Evolutionary conservation across 1,140 invertebrate genomes (phyloP), one percentile per base, ranked within the genome.

Genomic region (Kradibia gibbosae): DNA sequence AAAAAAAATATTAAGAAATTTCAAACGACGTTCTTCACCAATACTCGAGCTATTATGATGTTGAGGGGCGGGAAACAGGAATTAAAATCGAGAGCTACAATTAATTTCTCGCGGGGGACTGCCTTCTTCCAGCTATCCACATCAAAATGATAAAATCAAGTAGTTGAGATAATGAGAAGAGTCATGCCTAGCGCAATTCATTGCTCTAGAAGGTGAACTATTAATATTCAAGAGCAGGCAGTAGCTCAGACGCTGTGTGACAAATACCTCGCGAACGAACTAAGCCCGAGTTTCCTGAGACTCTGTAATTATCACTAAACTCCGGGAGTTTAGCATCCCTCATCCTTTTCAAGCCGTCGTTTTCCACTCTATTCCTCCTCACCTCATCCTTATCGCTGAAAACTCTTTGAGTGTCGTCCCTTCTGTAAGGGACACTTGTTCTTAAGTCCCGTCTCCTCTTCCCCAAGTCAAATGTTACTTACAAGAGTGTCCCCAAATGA

Each of bases 281-380:
- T 53, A 76, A 53, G 77, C 82, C 77, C 72, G 17, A 53, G 45
- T 62, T 80, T 42, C 48, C 87, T 84, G 83, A 85, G 84, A 87
- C 87, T 91, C 88, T 89, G 89, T 89, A 91, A 91, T 91, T 91
- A 91, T 90, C 90, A 88, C 90, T 91, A 90, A 91, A 90, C 89
- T 90, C 88, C 82, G 76, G 53, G 78, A 15, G 65, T 53, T 34
- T 20, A 17, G 34, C 34, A 48, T 31, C 31, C 15, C n/a, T 25
- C 36, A 11, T 57, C 17, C 45, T 48, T 17, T 48, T 17, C 17
- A 7, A 10, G 8, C 17, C 45, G 7, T 50, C 42, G 31, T 17
- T 31, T 36, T 25, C 42, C 20, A n/a, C 31, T 28, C 62, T 67
- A 25, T 20, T 36, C 62, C 13, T 31, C 42, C 17, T 53, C 60